Evolutionary conservation across 2,797 vertebrate species (phyloP).

Genomic region (Echeneis naucrates): DNA sequence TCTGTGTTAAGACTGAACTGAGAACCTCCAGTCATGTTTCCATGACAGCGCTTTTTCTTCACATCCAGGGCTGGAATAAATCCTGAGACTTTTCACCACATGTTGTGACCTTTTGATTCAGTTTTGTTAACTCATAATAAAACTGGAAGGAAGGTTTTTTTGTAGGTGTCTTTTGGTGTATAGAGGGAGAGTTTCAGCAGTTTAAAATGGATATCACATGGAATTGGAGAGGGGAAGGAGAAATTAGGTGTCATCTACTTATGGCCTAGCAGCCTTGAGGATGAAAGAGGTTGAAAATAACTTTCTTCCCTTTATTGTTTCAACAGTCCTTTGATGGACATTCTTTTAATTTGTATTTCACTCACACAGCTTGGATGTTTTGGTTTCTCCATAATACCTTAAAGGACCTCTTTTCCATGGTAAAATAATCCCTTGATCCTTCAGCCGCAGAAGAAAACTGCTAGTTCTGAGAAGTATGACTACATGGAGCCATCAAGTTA

Average conservation of each 20-base stretch:
- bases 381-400: constrained; percentile 18
- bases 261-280: neutral
- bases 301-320: constrained; percentile 2
- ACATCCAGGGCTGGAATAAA: constrained; percentile 29
- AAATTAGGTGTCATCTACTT: neutral
- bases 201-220: neutral
- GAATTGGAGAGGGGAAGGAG: neutral
- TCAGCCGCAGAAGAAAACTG: constrained; percentile 1
- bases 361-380: neutral
- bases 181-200: neutral
- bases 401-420: constrained; percentile 17
- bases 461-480: constrained; percentile 21
- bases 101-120: constrained; percentile 3
- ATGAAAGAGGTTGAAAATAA: constrained; percentile 17
- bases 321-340: constrained; percentile 15
- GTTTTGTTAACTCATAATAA: neutral
- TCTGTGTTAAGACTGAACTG: constrained; percentile 40
- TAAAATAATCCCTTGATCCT: constrained; percentile 30
- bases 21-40: constrained; percentile 31
- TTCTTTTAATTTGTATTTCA: constrained; percentile 39
- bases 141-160: neutral
- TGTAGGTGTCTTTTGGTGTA: neutral
- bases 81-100: constrained; percentile 6
- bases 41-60: constrained; percentile 23
- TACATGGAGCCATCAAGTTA: constrained; percentile 25